Base-by-base conservation (phyloP, 1,140 invertebrate genomes). In the Calephelis virginiensis region DNA sequence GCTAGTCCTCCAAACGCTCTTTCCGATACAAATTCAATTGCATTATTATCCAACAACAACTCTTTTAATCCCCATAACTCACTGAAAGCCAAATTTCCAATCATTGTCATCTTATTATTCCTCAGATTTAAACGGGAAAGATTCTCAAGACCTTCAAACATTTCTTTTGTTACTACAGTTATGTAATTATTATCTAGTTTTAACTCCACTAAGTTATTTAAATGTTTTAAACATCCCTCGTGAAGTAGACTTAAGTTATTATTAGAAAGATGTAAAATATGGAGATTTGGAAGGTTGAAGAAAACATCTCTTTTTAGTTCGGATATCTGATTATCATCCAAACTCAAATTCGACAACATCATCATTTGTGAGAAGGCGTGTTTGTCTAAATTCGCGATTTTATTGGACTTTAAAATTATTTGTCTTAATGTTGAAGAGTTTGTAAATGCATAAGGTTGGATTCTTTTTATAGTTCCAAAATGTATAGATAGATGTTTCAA, bases 241-340 rank as follows among this genome's bases (percentile, higher is more conserved):
- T 95, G 95, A 28, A 97, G 84, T 11, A 93, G 90, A 66, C 93
- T 94, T 45, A 97, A 92, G 73, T 95, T 95, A 85, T 97, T 97
- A 14, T 92, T 92, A 63, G 94, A 94, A 67, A 97, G 82, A 76
- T 92, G 93, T 38, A 97, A 86, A 38, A 93, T 92, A 66, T 93
- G 92, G 71, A 96, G 86, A 13, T 92, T 92, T 0, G 95, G 95
- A 17, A 96, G 80, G 74, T 94, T 94, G 8, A 94, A 92, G 79
- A 97, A 96, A 0, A 95, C 94, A 67, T 94, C 93, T 45, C 94
- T 93, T 75, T 94, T 94, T 61, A 97, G 92, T 82, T 95, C 95
- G 0, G 92, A 87, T 67, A 97, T 94, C 64, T 92, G 89, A 86
- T 97, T 97, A 61, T 95, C 94, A 60, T 95, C 94, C 68, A 97